phyloP scores from a whole-genome alignment of 2,113 vertebrate species.

The Melospiza georgiana region DNA sequence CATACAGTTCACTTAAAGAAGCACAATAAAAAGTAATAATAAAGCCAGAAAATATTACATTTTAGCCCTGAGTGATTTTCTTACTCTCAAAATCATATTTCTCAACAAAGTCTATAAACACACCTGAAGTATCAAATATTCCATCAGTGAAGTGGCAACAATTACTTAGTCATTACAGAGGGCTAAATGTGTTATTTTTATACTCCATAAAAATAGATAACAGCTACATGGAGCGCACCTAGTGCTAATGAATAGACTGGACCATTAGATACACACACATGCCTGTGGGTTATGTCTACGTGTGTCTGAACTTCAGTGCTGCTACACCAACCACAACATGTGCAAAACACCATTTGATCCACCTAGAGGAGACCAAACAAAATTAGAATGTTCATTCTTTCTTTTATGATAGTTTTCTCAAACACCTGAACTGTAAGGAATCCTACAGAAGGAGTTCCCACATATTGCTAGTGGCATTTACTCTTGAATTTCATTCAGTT shows the following conservation, averaged over 20 bases:
- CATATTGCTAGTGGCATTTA: not conserved
- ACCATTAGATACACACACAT: not conserved
- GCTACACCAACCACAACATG: not conserved
- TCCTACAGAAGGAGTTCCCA: not conserved
- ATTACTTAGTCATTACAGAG: not conserved
- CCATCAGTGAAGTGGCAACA: not conserved
- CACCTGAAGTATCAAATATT: not conserved
- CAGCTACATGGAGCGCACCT: not conserved
- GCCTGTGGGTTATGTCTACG: fast-evolving
- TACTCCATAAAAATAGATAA: not conserved
- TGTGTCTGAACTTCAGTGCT: not conserved
- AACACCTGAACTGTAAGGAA: not conserved
- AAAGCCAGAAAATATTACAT: not conserved
- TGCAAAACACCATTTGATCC: not conserved
- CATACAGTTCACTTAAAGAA: not conserved
- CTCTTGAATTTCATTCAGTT: not conserved
- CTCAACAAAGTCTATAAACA: not conserved
- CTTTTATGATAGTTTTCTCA: not conserved
- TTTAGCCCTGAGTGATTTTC: not conserved
- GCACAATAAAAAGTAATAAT: not conserved
- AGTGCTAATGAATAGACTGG: not conserved
- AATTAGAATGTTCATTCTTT: not conserved
- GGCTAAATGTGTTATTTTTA: not conserved
- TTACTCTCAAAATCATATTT: not conserved
- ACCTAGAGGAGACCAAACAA: not conserved